Conservation (phyloP, 1,140 invertebrate species). For the Wasmannia auropunctata region DNA sequence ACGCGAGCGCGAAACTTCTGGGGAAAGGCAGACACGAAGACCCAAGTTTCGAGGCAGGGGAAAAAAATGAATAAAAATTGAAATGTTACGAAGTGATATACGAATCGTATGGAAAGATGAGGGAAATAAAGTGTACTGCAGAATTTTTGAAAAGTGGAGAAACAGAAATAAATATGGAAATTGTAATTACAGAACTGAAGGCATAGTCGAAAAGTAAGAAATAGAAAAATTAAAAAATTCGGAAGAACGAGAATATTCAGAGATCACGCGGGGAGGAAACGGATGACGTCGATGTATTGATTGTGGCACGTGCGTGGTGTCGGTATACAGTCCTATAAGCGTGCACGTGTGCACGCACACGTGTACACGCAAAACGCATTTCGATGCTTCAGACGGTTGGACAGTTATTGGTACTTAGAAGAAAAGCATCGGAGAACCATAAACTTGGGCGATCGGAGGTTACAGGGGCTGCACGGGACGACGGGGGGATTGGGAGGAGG, state of each 20-base stretch:
- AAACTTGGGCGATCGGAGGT: slow-evolving; percentile 58
- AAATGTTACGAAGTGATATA: slow-evolving; percentile 3
- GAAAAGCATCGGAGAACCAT: slow-evolving; percentile 73
- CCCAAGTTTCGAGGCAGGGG: background rate
- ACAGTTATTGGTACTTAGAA: slow-evolving; percentile 75
- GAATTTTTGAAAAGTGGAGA: background rate
- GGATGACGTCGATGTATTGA: slow-evolving; percentile 51
- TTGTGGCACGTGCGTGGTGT: slow-evolving; percentile 56
- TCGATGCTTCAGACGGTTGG: slow-evolving; percentile 62
- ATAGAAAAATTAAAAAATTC: background rate
- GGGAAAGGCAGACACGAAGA: background rate
- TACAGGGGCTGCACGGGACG: background rate
- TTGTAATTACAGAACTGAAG: background rate
- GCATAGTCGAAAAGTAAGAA: background rate
- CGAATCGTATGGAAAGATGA: background rate
- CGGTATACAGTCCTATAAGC: slow-evolving; percentile 36
- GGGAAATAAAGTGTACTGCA: background rate
- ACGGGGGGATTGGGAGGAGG: background rate
- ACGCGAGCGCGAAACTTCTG: background rate
- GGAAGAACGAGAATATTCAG: background rate
- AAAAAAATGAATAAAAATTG: background rate
- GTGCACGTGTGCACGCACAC: background rate
- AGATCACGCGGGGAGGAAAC: background rate
- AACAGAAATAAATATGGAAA: background rate
- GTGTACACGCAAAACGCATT: slow-evolving; percentile 51